Evolutionary conservation across 2,113 vertebrate genomes (phyloP).

Genomic region (Mellivora capensis): DNA sequence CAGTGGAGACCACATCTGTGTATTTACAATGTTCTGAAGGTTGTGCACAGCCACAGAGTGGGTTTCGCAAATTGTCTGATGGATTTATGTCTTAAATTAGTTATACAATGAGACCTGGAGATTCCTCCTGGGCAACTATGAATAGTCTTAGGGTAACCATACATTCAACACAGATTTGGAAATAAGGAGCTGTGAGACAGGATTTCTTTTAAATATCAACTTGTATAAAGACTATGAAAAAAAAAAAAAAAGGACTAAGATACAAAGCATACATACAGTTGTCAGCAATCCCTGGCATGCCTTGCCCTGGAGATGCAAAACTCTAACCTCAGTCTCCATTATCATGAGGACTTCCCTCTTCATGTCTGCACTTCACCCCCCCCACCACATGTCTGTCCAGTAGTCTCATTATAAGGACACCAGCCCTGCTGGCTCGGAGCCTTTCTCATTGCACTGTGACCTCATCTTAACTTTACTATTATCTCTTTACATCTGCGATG

Average conservation of each 20-base stretch:
- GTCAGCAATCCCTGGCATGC: too few relatives aligned
- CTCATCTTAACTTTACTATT: neutral
- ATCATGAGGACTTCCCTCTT: too few relatives aligned
- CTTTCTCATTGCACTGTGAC: neutral
- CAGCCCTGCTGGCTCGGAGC: rapidly evolving
- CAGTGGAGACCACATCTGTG: too few relatives aligned
- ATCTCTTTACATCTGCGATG: neutral
- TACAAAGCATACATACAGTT: too few relatives aligned
- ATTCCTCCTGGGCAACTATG: neutral
- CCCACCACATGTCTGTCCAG: neutral
- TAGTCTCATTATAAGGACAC: neutral
- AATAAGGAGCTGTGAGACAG: neutral
- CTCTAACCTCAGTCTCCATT: rapidly evolving
- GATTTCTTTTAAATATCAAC: neutral
- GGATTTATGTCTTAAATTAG: too few relatives aligned
- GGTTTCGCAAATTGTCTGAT: neutral
- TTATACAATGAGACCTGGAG: neutral
- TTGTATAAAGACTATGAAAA: too few relatives aligned
- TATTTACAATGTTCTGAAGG: neutral
- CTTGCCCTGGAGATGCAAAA: rapidly evolving
- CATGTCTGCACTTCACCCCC: neutral
- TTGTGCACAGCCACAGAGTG: neutral
- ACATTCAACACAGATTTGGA: neutral
- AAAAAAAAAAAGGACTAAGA: neutral
- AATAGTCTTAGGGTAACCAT: neutral